These are phyloP conservation scores for Todiramphus chloris DNA, from an alignment of 2,113 vertebrate genomes.

Conservation along the genomic window DNA sequence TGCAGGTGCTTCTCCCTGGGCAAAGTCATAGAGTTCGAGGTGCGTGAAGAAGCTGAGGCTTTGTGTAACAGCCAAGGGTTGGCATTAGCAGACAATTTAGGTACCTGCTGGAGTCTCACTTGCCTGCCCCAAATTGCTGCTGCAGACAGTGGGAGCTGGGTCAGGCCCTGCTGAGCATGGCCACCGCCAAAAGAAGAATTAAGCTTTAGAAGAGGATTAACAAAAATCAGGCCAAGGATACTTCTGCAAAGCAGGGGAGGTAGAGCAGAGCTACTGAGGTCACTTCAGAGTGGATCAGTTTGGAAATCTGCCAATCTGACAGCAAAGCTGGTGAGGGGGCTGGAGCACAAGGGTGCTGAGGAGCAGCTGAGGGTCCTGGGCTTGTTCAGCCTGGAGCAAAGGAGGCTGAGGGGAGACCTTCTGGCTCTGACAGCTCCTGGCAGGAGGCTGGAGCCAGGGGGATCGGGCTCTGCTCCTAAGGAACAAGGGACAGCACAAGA, in stretches of 20 bases:
- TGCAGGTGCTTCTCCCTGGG: neutral
- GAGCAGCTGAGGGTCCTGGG: neutral
- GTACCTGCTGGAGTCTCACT: neutral
- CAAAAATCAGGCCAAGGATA: neutral
- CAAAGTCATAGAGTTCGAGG: neutral
- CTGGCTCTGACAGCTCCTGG: neutral
- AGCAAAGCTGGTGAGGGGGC: neutral
- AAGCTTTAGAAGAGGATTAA: neutral
- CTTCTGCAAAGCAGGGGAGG: neutral
- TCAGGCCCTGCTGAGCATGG: accelerated
- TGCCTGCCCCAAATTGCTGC: neutral
- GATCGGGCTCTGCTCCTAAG: too few species aligned
- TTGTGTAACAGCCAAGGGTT: accelerated
- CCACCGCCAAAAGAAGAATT: neutral
- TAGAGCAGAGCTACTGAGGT: neutral
- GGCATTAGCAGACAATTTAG: accelerated
- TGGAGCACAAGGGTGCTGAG: neutral
- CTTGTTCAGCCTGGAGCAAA: neutral
- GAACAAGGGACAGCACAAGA: too few species aligned
- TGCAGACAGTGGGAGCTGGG: neutral
- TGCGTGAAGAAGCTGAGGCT: accelerated
- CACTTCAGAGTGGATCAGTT: neutral
- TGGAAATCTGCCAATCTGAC: neutral
- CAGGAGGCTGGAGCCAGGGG: conserved; percentile 36
- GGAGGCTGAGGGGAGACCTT: neutral